Evolutionary conservation across 2,113 vertebrate species (phyloP).

Genomic region (Cyanoramphus novaezelandiae): DNA sequence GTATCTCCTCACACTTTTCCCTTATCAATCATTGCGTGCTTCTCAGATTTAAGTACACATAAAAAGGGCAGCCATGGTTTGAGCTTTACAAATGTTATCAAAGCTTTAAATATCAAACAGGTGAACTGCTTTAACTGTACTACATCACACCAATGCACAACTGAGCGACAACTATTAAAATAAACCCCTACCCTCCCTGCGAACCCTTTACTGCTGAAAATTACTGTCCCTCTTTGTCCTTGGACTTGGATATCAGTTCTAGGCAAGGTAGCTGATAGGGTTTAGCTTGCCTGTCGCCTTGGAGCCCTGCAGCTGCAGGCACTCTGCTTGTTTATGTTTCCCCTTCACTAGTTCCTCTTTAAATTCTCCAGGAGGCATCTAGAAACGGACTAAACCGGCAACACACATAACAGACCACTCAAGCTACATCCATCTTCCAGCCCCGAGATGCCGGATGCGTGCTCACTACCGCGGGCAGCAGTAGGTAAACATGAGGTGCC

Average conservation of each 20-base stretch:
- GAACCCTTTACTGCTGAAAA: not conserved
- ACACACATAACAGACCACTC: not conserved
- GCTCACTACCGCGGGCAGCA: not conserved
- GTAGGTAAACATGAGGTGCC: conserved; percentile 41
- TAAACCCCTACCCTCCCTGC: not conserved
- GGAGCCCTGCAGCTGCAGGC: conserved; percentile 62
- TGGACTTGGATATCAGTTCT: conserved; percentile 26
- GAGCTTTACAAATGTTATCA: not conserved
- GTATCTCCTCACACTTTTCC: not conserved
- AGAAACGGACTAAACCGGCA: not conserved
- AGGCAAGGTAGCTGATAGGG: not conserved
- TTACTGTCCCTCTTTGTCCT: conserved; percentile 49
- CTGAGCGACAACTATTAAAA: not conserved
- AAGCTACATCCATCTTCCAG: not conserved
- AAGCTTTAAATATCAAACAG: conserved; percentile 2
- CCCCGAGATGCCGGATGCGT: not conserved
- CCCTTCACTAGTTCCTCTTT: conserved; percentile 15
- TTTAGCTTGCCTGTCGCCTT: conserved; percentile 31
- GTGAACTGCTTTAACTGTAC: not conserved
- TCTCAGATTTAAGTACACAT: not conserved
- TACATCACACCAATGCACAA: not conserved
- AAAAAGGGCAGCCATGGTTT: not conserved
- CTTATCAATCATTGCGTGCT: not conserved
- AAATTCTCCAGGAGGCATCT: not conserved
- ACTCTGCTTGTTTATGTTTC: conserved; percentile 10